Conservation (phyloP, 2,113 vertebrate genomes). For the Charina bottae region DNA sequence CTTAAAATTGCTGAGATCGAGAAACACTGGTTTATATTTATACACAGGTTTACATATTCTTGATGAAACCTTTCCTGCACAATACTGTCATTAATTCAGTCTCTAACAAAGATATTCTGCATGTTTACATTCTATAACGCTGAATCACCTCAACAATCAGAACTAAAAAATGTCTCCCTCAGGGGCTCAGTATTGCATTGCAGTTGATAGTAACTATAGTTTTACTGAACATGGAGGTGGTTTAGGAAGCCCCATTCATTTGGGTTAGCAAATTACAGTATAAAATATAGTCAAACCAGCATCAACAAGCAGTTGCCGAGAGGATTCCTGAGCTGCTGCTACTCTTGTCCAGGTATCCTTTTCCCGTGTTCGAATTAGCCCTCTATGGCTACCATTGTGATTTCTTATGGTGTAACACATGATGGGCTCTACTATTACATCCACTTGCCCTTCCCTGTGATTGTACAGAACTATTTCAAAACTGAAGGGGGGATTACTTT, state of each 20-base stretch:
- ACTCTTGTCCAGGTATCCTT: not conserved
- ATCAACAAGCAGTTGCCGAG: not conserved
- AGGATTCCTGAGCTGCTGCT: not conserved
- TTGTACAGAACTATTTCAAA: not conserved
- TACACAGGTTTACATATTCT: conserved; percentile 37
- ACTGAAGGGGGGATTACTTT: not conserved
- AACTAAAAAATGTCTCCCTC: conserved; percentile 16
- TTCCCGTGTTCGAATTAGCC: not conserved
- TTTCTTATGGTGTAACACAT: not conserved
- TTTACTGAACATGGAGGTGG: not conserved
- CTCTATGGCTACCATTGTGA: not conserved
- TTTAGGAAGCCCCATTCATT: not conserved
- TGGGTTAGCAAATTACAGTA: not conserved
- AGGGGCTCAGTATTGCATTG: not conserved
- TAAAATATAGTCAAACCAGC: too few species aligned
- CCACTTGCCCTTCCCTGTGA: not conserved
- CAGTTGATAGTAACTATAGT: not conserved
- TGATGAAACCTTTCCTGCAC: conserved; percentile 53
- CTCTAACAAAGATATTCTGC: conserved; percentile 51
- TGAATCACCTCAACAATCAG: conserved; percentile 37
- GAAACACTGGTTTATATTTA: conserved; percentile 11
- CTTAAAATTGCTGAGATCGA: too few species aligned
- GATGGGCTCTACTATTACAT: not conserved
- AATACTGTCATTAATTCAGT: conserved; percentile 51
- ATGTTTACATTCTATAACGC: conserved; percentile 38